Conservation (phyloP, 2,888 invertebrate genomes). For the Liopterus haemorrhoidalis region DNA sequence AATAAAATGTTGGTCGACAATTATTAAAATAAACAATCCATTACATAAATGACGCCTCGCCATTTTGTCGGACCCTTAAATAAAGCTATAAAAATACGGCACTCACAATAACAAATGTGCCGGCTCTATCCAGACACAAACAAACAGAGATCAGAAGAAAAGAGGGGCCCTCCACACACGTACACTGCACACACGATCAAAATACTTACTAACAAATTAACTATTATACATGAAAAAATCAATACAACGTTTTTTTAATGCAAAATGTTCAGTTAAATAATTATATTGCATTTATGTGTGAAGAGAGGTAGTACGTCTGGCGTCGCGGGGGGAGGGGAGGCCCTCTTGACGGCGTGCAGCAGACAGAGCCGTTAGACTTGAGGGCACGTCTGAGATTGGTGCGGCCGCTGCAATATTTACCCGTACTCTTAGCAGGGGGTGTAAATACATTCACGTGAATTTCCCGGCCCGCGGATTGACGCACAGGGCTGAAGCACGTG, state of each 20-base stretch:
- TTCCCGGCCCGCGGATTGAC: too few relatives aligned
- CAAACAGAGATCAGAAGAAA: constrained; percentile 24
- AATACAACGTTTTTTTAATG: constrained; percentile 47
- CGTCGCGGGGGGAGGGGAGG: background rate
- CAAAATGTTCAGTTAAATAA: constrained; percentile 48
- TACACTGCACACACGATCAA: too few relatives aligned
- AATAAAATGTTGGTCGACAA: too few relatives aligned
- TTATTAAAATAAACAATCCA: constrained; percentile 21
- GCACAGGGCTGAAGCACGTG: too few relatives aligned
- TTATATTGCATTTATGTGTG: constrained; percentile 40
- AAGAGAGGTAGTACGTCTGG: constrained; percentile 18
- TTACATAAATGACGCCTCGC: constrained; percentile 42
- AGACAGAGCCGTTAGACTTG: constrained; percentile 37
- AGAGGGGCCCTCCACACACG: background rate
- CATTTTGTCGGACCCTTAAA: constrained; percentile 47
- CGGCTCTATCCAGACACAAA: constrained; percentile 29
- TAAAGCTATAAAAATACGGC: constrained; percentile 42
- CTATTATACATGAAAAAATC: constrained; percentile 43
- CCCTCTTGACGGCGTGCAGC: constrained; percentile 35
- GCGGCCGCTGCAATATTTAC: constrained; percentile 42
- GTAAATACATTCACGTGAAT: too few relatives aligned
- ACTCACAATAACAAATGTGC: constrained; percentile 39
- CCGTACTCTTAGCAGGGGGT: constrained; percentile 41
- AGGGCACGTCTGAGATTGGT: constrained; percentile 39
- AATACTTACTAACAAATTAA: constrained; percentile 37